A percentile compares a stretch with the other conserved stretches of the same genome.
Evolutionary conservation across 1,140 invertebrate genomes (phyloP).

Genomic region (Drosophila prosaltans): DNA sequence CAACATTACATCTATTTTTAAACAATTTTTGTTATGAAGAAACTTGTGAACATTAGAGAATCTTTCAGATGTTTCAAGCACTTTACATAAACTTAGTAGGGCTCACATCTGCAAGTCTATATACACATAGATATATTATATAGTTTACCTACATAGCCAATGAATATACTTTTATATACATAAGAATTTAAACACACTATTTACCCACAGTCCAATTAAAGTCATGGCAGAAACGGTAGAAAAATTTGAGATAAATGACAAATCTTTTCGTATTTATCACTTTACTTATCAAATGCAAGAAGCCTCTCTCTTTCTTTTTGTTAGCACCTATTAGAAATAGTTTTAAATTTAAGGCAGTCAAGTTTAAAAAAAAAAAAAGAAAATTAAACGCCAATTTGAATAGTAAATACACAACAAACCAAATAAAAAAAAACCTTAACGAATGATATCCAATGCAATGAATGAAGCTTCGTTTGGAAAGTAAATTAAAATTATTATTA

Average conservation of each 20-base stretch:
- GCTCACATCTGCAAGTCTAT: no score
- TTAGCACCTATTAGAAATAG: constrained; percentile 2
- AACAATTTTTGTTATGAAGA: no score
- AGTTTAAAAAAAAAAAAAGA: background rate
- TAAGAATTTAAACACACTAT: no score
- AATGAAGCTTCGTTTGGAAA: constrained; percentile 68
- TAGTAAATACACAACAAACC: constrained; percentile 49
- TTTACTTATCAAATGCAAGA: background rate
- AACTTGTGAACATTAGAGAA: no score
- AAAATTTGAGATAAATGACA: background rate
- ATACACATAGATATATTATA: no score
- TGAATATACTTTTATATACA: no score
- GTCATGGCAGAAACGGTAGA: background rate
- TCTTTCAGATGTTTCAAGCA: no score
- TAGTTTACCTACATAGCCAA: no score
- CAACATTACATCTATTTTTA: no score
- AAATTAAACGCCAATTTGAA: background rate
- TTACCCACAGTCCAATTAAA: background rate
- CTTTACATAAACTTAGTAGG: no score
- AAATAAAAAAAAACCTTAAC: constrained; percentile 43
- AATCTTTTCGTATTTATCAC: no score
- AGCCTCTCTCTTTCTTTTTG: background rate
- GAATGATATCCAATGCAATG: constrained; percentile 79
- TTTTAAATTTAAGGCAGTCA: background rate
- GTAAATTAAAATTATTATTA: constrained; percentile 16